Conservation (phyloP, 2,113 vertebrate genomes). For the Lanius collurio region DNA sequence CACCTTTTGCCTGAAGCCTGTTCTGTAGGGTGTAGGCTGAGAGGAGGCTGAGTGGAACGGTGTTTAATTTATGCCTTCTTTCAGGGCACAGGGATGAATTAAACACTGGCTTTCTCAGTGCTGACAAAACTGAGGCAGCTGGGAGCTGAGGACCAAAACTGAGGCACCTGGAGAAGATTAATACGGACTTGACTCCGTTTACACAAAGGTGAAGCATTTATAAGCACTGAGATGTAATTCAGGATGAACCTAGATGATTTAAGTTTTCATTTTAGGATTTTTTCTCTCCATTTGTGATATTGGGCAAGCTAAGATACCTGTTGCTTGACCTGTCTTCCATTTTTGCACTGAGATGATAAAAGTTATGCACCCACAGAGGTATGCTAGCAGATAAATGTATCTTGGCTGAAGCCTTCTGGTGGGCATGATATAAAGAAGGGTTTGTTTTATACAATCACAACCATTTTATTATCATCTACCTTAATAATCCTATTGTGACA, state of each 20-base stretch:
- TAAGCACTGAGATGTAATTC: neutral
- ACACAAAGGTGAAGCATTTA: neutral
- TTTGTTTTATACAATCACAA: neutral
- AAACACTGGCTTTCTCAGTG: neutral
- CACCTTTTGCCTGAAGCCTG: neutral
- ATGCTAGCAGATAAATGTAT: neutral
- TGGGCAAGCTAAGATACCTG: neutral
- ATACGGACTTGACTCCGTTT: neutral
- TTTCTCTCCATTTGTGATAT: neutral
- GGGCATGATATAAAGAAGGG: neutral
- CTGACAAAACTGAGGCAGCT: neutral
- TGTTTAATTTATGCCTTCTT: neutral
- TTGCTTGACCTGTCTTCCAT: neutral
- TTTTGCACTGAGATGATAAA: neutral
- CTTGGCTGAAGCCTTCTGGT: neutral
- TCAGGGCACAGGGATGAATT: neutral
- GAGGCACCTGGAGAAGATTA: neutral
- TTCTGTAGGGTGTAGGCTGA: neutral
- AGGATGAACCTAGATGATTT: neutral
- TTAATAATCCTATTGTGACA: neutral
- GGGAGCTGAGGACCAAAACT: neutral
- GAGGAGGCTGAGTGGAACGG: neutral
- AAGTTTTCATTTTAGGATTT: neutral
- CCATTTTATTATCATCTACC: neutral
- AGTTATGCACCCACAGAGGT: neutral